Evolutionary conservation across 2,113 vertebrate species (phyloP).

Genomic region (Lonchura striata): DNA sequence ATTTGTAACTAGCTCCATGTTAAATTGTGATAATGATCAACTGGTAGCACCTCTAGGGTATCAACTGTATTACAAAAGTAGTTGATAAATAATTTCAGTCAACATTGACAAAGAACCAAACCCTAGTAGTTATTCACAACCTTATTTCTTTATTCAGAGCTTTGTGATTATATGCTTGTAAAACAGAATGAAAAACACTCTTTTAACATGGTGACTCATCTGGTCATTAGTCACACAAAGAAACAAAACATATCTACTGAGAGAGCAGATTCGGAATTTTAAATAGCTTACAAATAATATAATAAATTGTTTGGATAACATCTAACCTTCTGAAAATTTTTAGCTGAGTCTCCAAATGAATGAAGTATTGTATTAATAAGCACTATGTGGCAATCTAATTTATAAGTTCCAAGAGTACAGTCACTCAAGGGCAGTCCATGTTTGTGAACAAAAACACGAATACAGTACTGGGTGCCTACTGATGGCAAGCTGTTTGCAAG

Average conservation of each 20-base stretch:
- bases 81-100: neutral
- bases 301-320: neutral
- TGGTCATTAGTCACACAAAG: constrained; percentile 3
- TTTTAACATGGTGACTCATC: constrained; percentile 27
- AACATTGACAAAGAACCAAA: neutral
- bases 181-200: constrained; percentile 8
- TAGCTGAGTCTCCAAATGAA: neutral
- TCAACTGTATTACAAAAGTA: neutral
- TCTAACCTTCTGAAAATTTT: neutral
- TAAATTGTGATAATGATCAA: neutral
- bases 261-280: neutral
- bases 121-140: neutral
- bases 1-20: neutral
- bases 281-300: neutral
- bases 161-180: neutral
- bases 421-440: neutral
- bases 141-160: neutral
- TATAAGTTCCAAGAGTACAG: neutral
- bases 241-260: neutral
- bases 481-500: neutral
- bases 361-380: neutral
- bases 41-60: neutral
- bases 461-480: neutral
- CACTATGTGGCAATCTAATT: neutral
- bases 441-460: neutral